Percentiles rank a stretch among this genome's conserved stretches.
Evolutionary conservation across 2,797 vertebrate species (phyloP).

Genomic region (Gouania willdenowi): DNA sequence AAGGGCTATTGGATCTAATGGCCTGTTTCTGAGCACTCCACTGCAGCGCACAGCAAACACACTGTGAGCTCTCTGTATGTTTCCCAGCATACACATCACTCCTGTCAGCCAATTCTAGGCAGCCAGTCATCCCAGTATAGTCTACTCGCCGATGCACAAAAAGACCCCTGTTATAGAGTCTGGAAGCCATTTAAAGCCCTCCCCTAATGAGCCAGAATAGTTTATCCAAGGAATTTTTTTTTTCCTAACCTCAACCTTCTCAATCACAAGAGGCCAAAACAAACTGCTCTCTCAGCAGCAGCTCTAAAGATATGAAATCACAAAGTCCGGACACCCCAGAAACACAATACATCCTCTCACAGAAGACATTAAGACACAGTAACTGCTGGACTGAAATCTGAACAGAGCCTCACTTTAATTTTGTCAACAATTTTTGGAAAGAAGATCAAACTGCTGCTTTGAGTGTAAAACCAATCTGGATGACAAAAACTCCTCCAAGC

Average conservation of each 20-base stretch:
- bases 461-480: neutral
- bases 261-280: slow-evolving; percentile 25
- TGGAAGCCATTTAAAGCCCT: slow-evolving; percentile 46
- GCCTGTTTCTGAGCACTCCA: slow-evolving; percentile 9
- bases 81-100: slow-evolving; percentile 16
- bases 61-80: slow-evolving; percentile 47
- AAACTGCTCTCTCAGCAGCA: slow-evolving; percentile 43
- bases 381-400: neutral
- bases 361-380: neutral
- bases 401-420: neutral
- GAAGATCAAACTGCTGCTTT: neutral
- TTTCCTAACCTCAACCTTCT: slow-evolving; percentile 7
- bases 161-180: slow-evolving; percentile 68
- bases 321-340: slow-evolving; percentile 18
- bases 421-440: neutral
- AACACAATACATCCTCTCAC: slow-evolving; percentile 7
- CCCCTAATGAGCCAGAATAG: slow-evolving; percentile 47
- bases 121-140: neutral
- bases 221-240: slow-evolving; percentile 27
- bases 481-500: too few species aligned
- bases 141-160: slow-evolving; percentile 47
- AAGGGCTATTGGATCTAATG: neutral
- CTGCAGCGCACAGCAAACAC: slow-evolving; percentile 25
- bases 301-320: slow-evolving; percentile 16
- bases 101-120: slow-evolving; percentile 28